Evolutionary conservation across 2,797 vertebrate species (phyloP).

Genomic region (Triplophysa bombifrons): DNA sequence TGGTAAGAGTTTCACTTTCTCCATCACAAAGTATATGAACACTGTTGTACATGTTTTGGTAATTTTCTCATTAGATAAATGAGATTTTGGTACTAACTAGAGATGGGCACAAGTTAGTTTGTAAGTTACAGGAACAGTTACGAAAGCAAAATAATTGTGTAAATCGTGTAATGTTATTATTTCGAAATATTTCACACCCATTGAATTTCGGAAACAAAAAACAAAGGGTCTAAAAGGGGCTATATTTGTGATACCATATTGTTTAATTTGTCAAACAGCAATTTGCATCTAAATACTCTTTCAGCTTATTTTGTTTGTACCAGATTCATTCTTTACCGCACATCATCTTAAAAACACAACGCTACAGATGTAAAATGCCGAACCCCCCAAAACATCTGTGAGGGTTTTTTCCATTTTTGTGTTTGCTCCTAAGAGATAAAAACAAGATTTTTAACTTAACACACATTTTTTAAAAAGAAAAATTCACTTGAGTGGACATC

Average conservation of each 20-base stretch:
- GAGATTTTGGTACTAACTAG: background rate
- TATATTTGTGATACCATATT: background rate
- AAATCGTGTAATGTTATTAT: background rate
- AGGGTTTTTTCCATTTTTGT: too few species aligned
- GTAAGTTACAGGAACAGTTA: background rate
- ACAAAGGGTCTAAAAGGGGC: background rate
- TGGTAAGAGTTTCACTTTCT: constrained; percentile 82
- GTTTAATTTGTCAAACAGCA: background rate
- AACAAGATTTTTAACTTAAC: too few species aligned
- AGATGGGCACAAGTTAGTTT: background rate
- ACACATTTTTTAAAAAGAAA: too few species aligned
- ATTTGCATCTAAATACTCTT: background rate
- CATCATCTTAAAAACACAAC: background rate
- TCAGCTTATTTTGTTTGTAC: too few species aligned
- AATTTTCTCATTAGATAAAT: background rate
- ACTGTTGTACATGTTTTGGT: background rate
- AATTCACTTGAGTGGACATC: too few species aligned
- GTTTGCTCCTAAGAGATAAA: too few species aligned
- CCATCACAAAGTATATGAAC: background rate
- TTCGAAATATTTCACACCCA: background rate
- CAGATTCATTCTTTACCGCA: background rate
- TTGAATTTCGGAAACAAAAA: background rate
- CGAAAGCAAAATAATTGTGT: background rate
- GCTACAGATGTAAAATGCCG: background rate
- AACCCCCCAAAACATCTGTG: background rate